Evolutionary conservation across 1,140 invertebrate species (phyloP), one percentile per base, ranked within the genome.

Genomic region (Reticulitermes speratus): DNA sequence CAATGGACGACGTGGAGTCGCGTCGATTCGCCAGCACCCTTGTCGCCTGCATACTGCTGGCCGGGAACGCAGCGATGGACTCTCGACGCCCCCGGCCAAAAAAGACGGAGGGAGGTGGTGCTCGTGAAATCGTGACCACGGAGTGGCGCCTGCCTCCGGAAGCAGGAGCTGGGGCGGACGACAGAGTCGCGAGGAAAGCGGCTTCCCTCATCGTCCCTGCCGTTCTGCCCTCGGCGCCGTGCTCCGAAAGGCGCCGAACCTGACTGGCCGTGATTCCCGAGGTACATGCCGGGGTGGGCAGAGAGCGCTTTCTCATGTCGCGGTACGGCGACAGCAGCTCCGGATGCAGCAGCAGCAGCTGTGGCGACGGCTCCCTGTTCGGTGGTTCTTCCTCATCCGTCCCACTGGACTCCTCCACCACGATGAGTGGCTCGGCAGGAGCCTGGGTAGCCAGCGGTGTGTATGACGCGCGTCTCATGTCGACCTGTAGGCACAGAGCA

Each of bases 241-340:
- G 93, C 88, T 97, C 96, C 52, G 96, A 96, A 9, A 97, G 90
- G 44, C 96, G 92, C 55, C 96, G 93, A 69, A 96, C 95, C 92
- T 97, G 96, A 86, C 95, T 96, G 65, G 96, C 96, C 19, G 96
- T 97, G 87, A 96, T 96, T 81, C 96, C 96, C 55, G 95, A 94
- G 83, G 95, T 96, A 88, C 96, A 96, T 88, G 96, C 94, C 16
- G 96, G 96, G 0, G 96, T 96, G 3, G 96, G 96, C 87, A 97
- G 91, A 14, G 96, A 97, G 88, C 96, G 94, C 89, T 97, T 97
- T 84, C 96, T 92, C 3, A 94, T 93, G 88, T 95, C 94, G 45
- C 95, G 92, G 93, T 95, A 96, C 1, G 96, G 96, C 8, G 95
- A 96, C 16, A 97, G 90, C 52, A 96, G 92, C 91, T 95, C 96